Evolutionary conservation across 2,888 invertebrate genomes (phyloP).

Genomic region (Anthophora plumipes): DNA sequence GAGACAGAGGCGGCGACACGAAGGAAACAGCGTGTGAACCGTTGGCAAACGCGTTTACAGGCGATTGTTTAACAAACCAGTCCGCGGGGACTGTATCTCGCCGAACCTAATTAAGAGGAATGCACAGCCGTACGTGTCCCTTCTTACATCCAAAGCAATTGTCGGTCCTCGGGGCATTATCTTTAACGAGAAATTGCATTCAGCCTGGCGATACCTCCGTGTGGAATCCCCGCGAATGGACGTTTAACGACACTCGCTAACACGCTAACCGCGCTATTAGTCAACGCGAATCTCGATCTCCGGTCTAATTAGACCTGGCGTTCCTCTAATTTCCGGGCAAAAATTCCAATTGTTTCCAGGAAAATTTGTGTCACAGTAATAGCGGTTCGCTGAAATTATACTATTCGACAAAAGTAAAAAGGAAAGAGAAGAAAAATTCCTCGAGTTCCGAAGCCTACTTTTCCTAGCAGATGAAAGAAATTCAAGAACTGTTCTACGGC

Average conservation of each 20-base stretch:
- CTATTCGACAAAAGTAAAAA: too few species aligned
- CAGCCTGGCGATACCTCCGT: constrained; percentile 17
- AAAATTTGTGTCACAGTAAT: neutral
- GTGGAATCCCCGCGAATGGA: constrained; percentile 41
- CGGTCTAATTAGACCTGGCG: constrained; percentile 31
- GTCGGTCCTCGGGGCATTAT: constrained; percentile 64
- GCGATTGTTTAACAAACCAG: constrained; percentile 66
- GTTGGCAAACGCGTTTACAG: constrained; percentile 24
- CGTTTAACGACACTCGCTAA: constrained; percentile 44
- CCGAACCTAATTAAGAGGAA: constrained; percentile 73
- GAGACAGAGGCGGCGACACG: neutral
- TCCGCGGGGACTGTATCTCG: constrained; percentile 45
- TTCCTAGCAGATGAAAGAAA: too few species aligned
- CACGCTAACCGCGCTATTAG: constrained; percentile 50
- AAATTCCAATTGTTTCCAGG: neutral
- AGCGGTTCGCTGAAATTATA: too few species aligned
- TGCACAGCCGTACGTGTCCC: constrained; percentile 62
- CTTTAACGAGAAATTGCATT: constrained; percentile 72
- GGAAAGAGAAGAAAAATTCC: too few species aligned
- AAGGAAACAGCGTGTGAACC: constrained; percentile 21
- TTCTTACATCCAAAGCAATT: constrained; percentile 59
- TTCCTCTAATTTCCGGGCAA: neutral
- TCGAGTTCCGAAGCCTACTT: too few species aligned
- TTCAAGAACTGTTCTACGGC: too few species aligned
- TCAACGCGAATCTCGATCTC: constrained; percentile 45